These are phyloP conservation scores for Wiebesia pumilae DNA, from an alignment of 1,140 invertebrate genomes.

Conservation along the genomic window DNA sequence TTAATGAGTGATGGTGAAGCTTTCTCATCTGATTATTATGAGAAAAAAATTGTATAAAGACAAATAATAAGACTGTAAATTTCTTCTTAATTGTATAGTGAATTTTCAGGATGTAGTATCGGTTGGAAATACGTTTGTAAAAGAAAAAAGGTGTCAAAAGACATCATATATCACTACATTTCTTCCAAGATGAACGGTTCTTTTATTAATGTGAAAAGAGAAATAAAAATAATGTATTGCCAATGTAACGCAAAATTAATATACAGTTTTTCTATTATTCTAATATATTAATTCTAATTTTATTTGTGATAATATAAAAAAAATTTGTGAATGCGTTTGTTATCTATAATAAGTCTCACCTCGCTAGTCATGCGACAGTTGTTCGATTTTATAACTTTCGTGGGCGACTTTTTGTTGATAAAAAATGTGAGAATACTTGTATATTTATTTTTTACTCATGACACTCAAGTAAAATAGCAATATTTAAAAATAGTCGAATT, in stretches of 20 bases:
- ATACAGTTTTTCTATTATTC: constrained; percentile 3
- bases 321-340: constrained; percentile 39
- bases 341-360: constrained; percentile 49
- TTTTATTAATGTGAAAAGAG: constrained; percentile 3
- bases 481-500: constrained; percentile 33
- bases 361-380: constrained; percentile 48
- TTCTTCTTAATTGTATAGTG: constrained; percentile 48
- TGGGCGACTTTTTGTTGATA: constrained; percentile 48
- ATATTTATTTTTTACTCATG: constrained; percentile 49
- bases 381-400: constrained; percentile 46
- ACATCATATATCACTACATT: constrained; percentile 46
- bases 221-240: neutral
- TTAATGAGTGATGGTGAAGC: neutral
- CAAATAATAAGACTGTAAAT: constrained; percentile 49
- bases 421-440: constrained; percentile 38
- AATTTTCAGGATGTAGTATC: constrained; percentile 17
- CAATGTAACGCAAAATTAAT: constrained; percentile 33
- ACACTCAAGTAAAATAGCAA: constrained; percentile 44
- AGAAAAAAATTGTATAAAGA: constrained; percentile 47
- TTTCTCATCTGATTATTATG: constrained; percentile 10
- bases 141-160: constrained; percentile 28
- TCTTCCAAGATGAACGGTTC: constrained; percentile 40
- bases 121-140: neutral
- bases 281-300: constrained; percentile 33
- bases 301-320: constrained; percentile 33